phyloP scores from a whole-genome alignment of 2,797 vertebrate genomes.

The Danio kyathit region DNA sequence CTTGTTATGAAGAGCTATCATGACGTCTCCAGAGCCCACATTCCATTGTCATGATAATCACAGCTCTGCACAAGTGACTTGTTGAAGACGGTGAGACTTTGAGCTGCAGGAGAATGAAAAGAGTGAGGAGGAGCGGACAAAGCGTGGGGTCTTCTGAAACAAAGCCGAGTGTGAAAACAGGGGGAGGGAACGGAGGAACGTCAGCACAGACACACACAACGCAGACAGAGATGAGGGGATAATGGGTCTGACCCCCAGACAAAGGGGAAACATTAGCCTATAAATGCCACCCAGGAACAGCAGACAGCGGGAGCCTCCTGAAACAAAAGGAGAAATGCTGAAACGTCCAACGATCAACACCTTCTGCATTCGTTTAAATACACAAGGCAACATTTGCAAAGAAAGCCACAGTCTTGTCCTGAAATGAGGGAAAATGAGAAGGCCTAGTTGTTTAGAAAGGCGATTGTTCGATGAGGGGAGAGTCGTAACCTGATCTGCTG shows the following conservation, averaged over 20 bases:
- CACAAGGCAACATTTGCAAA: constrained; percentile 7
- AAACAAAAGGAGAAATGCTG: constrained; percentile 52
- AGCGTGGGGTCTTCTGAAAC: constrained; percentile 47
- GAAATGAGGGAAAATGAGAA: constrained; percentile 35
- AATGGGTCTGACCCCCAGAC: constrained; percentile 48
- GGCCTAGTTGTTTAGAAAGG: constrained; percentile 61
- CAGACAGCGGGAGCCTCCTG: constrained; percentile 43
- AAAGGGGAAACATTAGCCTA: constrained; percentile 41
- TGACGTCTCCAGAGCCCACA: constrained; percentile 44
- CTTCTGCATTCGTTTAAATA: constrained; percentile 26
- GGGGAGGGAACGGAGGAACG: constrained; percentile 29
- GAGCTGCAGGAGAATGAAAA: constrained; percentile 49
- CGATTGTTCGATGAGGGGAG: constrained; percentile 55
- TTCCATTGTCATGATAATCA: constrained; percentile 72
- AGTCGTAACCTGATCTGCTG: constrained; percentile 62
- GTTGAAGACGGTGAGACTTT: constrained; percentile 15
- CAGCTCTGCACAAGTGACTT: constrained; percentile 67
- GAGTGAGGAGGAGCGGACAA: constrained; percentile 36
- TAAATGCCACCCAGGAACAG: constrained; percentile 21
- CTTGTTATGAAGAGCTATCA: constrained; percentile 60
- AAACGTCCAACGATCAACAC: constrained; percentile 30
- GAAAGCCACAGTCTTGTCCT: not conserved
- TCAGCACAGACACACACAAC: constrained; percentile 41
- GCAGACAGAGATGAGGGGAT: constrained; percentile 53
- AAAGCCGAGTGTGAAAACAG: constrained; percentile 47